phyloP scores from a whole-genome alignment of 1,140 invertebrate species.

The Lepidurus couesii region DNA sequence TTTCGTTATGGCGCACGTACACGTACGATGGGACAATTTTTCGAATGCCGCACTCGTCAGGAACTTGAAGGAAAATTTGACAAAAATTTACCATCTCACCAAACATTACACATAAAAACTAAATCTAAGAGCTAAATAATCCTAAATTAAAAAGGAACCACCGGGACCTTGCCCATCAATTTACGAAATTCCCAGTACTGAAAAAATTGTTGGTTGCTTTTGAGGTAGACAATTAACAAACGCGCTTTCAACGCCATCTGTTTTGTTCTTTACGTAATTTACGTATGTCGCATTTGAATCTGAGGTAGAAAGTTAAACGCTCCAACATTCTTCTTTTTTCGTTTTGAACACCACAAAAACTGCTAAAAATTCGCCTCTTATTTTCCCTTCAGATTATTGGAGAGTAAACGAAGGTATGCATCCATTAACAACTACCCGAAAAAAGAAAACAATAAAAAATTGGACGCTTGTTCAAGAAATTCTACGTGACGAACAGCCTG shows the following conservation, averaged over 20 bases:
- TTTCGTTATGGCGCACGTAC: neutral
- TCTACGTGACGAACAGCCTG: neutral
- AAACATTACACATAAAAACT: neutral
- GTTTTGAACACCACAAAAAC: slow-evolving; percentile 1
- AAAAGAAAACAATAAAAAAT: neutral
- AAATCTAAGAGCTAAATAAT: neutral
- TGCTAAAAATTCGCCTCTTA: neutral
- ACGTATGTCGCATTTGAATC: neutral
- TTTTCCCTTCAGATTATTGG: neutral
- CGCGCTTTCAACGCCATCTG: neutral
- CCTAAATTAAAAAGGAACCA: slow-evolving; percentile 1
- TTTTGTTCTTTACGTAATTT: neutral
- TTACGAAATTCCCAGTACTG: neutral
- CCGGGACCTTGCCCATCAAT: neutral
- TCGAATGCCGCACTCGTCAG: neutral
- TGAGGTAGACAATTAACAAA: neutral
- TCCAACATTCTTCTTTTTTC: neutral
- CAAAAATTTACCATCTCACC: neutral
- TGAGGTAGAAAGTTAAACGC: neutral
- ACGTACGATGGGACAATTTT: neutral
- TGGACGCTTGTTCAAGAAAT: neutral
- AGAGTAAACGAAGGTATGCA: neutral
- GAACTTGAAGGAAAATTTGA: slow-evolving; percentile 3
- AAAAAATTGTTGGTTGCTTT: neutral
- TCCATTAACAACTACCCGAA: neutral